A percentile compares a stretch with the other conserved stretches of the same genome.
These are phyloP conservation scores for Nowickia ferox DNA, from an alignment of 2,888 invertebrate genomes.

Conservation along the genomic window DNA sequence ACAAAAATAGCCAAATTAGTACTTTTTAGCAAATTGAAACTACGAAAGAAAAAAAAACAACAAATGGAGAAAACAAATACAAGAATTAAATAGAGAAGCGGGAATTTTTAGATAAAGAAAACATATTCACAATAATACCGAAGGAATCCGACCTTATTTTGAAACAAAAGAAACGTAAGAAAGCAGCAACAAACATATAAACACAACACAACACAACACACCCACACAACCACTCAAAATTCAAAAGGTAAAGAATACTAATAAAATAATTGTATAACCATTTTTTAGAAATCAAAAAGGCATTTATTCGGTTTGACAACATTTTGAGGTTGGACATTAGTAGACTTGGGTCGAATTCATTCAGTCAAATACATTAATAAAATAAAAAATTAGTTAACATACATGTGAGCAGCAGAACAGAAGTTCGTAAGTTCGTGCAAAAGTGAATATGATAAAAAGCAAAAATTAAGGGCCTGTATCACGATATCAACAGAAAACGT, in stretches of 20 bases:
- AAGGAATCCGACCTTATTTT: slow-evolving; percentile 59
- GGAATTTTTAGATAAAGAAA: slow-evolving; percentile 6
- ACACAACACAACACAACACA: slow-evolving; percentile 60
- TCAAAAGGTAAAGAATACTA: not conserved
- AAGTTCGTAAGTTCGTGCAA: too few species aligned
- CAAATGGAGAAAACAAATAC: not conserved
- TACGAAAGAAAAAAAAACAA: slow-evolving; percentile 18
- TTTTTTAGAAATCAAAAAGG: slow-evolving; percentile 13
- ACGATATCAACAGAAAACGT: too few species aligned
- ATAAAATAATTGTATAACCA: slow-evolving; percentile 5
- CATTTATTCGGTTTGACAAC: not conserved
- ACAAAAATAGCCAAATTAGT: slow-evolving; percentile 70
- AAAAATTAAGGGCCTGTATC: too few species aligned
- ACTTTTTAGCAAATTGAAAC: slow-evolving; percentile 59
- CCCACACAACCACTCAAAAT: slow-evolving; percentile 51
- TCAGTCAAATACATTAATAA: too few species aligned
- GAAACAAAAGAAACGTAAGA: slow-evolving; percentile 47
- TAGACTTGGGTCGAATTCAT: too few species aligned
- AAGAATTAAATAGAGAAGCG: slow-evolving; percentile 25
- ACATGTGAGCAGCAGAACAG: too few species aligned
- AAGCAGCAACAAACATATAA: not conserved
- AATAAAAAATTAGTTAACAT: too few species aligned
- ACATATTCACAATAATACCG: slow-evolving; percentile 32
- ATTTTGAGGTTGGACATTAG: slow-evolving; percentile 38
- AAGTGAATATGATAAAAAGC: too few species aligned